phyloP scores from a whole-genome alignment of 2,797 vertebrate species.

The Hylomyscus alleni region DNA sequence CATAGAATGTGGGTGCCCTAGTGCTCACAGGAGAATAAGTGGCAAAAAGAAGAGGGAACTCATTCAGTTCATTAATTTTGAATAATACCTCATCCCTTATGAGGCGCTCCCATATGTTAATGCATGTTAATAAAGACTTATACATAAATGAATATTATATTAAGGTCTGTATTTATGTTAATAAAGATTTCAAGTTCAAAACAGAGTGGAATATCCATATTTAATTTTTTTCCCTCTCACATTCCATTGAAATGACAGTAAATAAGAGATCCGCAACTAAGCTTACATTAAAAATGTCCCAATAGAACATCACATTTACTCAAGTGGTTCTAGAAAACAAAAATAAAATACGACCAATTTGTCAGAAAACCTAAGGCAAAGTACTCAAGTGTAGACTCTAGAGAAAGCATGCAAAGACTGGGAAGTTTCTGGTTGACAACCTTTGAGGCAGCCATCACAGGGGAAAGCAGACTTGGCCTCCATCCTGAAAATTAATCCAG shows the following conservation, averaged over 20 bases:
- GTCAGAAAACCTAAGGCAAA: constrained; percentile 53
- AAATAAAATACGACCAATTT: constrained; percentile 36
- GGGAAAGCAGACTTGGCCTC: background rate
- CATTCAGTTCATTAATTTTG: constrained; percentile 49
- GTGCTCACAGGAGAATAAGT: background rate
- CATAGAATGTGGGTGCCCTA: background rate
- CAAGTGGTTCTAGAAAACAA: constrained; percentile 20
- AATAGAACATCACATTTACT: background rate
- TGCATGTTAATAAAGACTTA: constrained; percentile 26
- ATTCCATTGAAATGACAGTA: constrained; percentile 36
- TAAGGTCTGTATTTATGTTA: constrained; percentile 46
- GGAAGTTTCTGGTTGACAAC: background rate
- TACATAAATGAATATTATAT: constrained; percentile 51
- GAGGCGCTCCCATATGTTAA: constrained; percentile 12
- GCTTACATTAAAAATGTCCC: constrained; percentile 22
- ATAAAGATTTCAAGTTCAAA: constrained; percentile 59
- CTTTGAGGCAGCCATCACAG: background rate
- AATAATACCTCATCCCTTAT: background rate
- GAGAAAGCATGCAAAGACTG: background rate
- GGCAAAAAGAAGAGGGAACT: background rate
- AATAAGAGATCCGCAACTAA: constrained; percentile 33
- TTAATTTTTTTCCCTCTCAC: constrained; percentile 37
- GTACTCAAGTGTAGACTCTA: background rate
- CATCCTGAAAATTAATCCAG: background rate
- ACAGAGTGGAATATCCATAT: background rate